phyloP scores from a whole-genome alignment of 2,113 vertebrate genomes.

The Nyctibius bracteatus region DNA sequence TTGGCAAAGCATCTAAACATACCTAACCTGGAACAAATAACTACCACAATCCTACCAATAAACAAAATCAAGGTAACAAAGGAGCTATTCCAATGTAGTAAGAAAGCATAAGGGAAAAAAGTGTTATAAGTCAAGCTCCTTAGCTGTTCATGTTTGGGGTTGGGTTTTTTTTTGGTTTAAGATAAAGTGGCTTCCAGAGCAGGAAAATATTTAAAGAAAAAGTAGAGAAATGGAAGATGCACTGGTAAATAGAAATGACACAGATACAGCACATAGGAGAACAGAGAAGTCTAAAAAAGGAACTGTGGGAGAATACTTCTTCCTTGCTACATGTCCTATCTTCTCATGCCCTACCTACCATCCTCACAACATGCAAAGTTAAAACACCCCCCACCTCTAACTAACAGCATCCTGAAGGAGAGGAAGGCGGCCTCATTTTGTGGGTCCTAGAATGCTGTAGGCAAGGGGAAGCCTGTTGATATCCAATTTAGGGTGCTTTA shows the following conservation, averaged over 20 bases:
- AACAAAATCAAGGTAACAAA: neutral
- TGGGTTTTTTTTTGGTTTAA: neutral
- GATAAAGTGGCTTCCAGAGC: neutral
- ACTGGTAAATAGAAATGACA: constrained; percentile 18
- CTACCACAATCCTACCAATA: neutral
- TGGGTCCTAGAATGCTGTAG: neutral
- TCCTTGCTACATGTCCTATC: neutral
- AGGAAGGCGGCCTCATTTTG: neutral
- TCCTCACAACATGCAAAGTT: neutral
- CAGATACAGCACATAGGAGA: neutral
- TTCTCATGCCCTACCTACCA: constrained; percentile 31
- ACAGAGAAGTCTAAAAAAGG: constrained; percentile 41
- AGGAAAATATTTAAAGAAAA: neutral
- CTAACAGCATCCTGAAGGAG: neutral
- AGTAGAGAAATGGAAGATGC: neutral
- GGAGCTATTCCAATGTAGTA: neutral
- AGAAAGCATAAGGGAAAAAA: neutral
- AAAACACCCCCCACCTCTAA: neutral
- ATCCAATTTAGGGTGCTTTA: neutral
- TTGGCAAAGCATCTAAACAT: neutral
- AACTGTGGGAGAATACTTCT: neutral
- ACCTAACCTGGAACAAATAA: neutral
- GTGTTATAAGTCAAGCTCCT: neutral
- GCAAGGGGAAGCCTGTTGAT: neutral
- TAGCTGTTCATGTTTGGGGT: neutral